Base-by-base conservation (phyloP, 2,113 vertebrate genomes). In the Otolemur garnettii region DNA sequence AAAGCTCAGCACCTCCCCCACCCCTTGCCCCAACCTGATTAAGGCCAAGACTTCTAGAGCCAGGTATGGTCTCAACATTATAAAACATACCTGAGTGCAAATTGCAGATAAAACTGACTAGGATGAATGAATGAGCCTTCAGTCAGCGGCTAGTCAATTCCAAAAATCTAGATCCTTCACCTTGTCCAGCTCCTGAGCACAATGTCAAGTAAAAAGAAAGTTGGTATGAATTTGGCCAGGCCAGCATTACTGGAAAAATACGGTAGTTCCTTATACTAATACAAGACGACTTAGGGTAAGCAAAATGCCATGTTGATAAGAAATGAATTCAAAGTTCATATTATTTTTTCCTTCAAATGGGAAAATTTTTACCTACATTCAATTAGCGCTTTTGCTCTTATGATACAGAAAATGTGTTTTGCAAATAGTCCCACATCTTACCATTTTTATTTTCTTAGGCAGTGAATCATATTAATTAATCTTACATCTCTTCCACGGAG, bases 371-470 rank as follows among this genome's bases (percentile, higher is more conserved):
- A 74, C 82, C 78, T 71, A 77, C 7, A 78, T 78, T 85, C 66
- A 90, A 55, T 66, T 57, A 93, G 87, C 68, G 85, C 18, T 87
- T 84, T 75, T 28, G 38, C 45, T 66, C 64, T 35, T 64, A 21
- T 75, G 35, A 66, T 82, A 38, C 50, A 35, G 38, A 93, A 87
- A 95, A 80, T 42, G 8, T 72, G 7, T 62, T 93, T 71, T 91
- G n/a, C 71, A 83, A 84, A 28, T 0, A 77, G 22, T 86, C 42
- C 30, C 33, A 66, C 2, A 62, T 87, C 53, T 90, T 53, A 33
- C n/a, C 42, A 74, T 18, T 86, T 94, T 82, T 82, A 88, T 75
- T 82, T 92, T 77, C 92, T 92, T 57, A 57, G 69, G 13, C 1
- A 74, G 10, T 22, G 55, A 66, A 18, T 89, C 38, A 92, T 75